phyloP scores from a whole-genome alignment of 2,113 vertebrate species.

The Argyrosomus japonicus region DNA sequence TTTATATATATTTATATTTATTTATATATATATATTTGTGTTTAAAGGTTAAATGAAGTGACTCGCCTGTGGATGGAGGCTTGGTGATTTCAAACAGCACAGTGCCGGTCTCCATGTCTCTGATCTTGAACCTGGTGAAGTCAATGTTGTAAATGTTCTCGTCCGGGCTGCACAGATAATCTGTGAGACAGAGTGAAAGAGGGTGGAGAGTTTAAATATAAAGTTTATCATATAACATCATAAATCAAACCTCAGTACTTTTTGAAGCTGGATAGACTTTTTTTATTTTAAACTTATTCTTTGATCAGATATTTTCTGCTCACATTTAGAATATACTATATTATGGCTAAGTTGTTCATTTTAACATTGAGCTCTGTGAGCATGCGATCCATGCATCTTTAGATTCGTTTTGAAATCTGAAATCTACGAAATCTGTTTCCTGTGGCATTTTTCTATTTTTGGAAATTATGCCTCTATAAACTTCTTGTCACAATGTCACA shows the following conservation, averaged over 20 bases:
- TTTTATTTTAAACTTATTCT: background rate
- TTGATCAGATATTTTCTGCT: background rate
- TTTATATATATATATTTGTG: too few relatives aligned
- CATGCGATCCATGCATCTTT: too few relatives aligned
- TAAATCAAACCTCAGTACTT: background rate
- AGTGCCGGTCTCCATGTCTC: slow-evolving; percentile 96
- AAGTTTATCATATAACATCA: background rate
- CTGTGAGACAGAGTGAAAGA: slow-evolving; percentile 73
- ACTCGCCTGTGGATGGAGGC: slow-evolving; percentile 89
- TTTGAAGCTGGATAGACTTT: background rate
- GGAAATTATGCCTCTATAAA: too few relatives aligned
- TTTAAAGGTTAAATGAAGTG: background rate
- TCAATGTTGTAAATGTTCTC: slow-evolving; percentile 97
- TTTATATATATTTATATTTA: background rate
- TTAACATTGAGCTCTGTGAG: background rate
- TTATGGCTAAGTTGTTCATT: background rate
- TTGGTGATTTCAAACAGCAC: slow-evolving; percentile 99
- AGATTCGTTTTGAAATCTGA: too few relatives aligned
- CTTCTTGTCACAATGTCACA: too few relatives aligned
- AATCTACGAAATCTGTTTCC: too few relatives aligned
- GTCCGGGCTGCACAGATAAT: slow-evolving; percentile 94
- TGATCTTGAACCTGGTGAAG: slow-evolving; percentile 98
- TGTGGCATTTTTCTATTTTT: too few relatives aligned
- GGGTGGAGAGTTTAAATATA: background rate
- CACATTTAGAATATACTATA: background rate